Percentiles rank a stretch among this genome's conserved stretches.
Conservation (phyloP, 1,140 invertebrate genomes). For the Drosophila orena region DNA sequence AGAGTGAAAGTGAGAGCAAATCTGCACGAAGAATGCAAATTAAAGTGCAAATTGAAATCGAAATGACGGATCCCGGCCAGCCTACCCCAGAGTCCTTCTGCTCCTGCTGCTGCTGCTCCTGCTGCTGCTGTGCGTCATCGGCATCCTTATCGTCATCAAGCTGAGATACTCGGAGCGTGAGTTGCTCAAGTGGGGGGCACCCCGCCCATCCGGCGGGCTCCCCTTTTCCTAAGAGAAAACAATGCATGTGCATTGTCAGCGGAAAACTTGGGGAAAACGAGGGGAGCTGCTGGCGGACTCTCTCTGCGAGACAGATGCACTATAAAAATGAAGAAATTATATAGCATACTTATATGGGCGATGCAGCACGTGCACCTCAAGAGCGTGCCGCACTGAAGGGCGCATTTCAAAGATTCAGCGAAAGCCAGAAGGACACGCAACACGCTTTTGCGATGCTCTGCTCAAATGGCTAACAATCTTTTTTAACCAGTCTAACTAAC, state of each 20-base stretch:
- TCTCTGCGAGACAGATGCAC: constrained; percentile 56
- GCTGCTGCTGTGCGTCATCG: background rate
- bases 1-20: constrained; percentile 36
- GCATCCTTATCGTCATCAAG: constrained; percentile 8
- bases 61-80: constrained; percentile 34
- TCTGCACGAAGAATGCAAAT: constrained; percentile 27
- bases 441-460: background rate
- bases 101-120: background rate
- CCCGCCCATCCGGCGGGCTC: constrained; percentile 3
- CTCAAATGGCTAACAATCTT: too few relatives aligned
- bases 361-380: constrained; percentile 62
- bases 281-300: constrained; percentile 8
- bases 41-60: constrained; percentile 47
- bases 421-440: too few relatives aligned
- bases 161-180: constrained; percentile 1
- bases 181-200: background rate
- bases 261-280: constrained; percentile 59
- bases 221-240: constrained; percentile 6
- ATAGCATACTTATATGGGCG: constrained; percentile 59
- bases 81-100: constrained; percentile 13
- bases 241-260: constrained; percentile 68
- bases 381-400: constrained; percentile 57
- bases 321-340: constrained; percentile 75
- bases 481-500: too few relatives aligned
- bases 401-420: constrained; percentile 35